Evolutionary conservation across 2,888 invertebrate genomes (phyloP).

Genomic region (Carterocephalus palaemon): DNA sequence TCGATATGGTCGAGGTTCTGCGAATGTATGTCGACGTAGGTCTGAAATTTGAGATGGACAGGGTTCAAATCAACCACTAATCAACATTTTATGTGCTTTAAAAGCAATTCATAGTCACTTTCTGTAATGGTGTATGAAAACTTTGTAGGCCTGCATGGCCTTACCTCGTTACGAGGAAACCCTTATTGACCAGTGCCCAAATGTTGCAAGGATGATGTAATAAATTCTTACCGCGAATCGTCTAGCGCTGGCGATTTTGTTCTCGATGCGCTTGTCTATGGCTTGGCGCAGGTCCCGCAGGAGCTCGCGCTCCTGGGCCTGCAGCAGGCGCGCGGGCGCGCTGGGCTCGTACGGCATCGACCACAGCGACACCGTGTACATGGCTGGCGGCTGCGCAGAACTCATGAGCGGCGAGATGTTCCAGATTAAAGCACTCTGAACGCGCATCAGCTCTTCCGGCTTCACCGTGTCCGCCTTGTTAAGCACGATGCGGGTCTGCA

Average conservation of each 20-base stretch:
- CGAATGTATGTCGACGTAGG: too few relatives aligned
- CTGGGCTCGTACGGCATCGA: conserved; percentile 89
- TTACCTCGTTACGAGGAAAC: too few relatives aligned
- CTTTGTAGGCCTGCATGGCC: too few relatives aligned
- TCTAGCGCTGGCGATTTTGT: conserved; percentile 95
- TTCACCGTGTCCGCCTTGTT: conserved; percentile 97
- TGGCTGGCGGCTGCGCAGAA: conserved; percentile 93
- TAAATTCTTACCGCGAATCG: conserved; percentile 89
- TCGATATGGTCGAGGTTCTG: too few relatives aligned
- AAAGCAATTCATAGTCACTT: too few relatives aligned
- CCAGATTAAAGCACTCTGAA: conserved; percentile 96
- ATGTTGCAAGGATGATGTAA: too few relatives aligned
- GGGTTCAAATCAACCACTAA: too few relatives aligned
- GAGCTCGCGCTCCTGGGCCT: conserved; percentile 93
- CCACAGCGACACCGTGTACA: conserved; percentile 95
- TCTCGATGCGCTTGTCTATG: conserved; percentile 93
- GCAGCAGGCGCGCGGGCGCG: conserved; percentile 88
- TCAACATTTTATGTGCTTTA: too few relatives aligned
- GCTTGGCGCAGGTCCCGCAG: conserved; percentile 91
- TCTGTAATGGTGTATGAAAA: too few relatives aligned
- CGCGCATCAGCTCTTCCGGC: conserved; percentile 94
- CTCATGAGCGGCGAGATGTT: conserved; percentile 98
- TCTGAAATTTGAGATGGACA: too few relatives aligned
- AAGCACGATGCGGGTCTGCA: conserved; percentile 92
- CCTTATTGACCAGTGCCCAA: too few relatives aligned